phyloP scores from a whole-genome alignment of 2,113 vertebrate species.

The Nanorana parkeri region DNA sequence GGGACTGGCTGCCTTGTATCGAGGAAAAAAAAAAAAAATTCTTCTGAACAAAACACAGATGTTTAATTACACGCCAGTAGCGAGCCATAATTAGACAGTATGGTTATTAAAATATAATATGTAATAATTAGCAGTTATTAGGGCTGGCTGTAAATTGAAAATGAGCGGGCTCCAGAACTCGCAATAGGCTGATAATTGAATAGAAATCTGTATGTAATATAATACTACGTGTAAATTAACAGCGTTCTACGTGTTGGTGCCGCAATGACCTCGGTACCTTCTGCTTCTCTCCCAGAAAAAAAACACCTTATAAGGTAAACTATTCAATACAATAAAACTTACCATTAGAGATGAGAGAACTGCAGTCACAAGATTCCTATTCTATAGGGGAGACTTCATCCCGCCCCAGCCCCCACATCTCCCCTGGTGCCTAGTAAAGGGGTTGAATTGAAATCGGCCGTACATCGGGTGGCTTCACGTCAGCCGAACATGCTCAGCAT shows the following conservation, averaged over 20 bases:
- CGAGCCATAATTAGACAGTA: not conserved
- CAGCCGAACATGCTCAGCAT: too few species aligned
- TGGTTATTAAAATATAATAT: slow-evolving; percentile 12
- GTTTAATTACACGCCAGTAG: not conserved
- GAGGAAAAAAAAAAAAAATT: too few species aligned
- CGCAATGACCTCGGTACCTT: not conserved
- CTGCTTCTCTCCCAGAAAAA: too few species aligned
- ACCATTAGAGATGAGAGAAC: too few species aligned
- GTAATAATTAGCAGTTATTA: slow-evolving; percentile 9
- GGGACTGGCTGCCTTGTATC: slow-evolving; percentile 1
- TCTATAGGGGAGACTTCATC: too few species aligned
- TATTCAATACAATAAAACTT: too few species aligned
- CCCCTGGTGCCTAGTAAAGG: too few species aligned
- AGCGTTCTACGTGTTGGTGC: not conserved
- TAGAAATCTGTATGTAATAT: not conserved
- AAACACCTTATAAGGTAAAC: too few species aligned
- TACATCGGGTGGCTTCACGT: too few species aligned
- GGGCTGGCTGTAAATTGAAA: slow-evolving; percentile 2
- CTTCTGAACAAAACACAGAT: not conserved
- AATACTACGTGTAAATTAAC: not conserved
- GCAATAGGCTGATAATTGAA: slow-evolving; percentile 1
- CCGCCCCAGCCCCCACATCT: too few species aligned
- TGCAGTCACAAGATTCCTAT: too few species aligned
- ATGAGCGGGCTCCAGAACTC: not conserved
- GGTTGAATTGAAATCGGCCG: too few species aligned